These are phyloP conservation scores for Amphiprion percula DNA, from an alignment of 2,113 vertebrate species.

Conservation along the genomic window DNA sequence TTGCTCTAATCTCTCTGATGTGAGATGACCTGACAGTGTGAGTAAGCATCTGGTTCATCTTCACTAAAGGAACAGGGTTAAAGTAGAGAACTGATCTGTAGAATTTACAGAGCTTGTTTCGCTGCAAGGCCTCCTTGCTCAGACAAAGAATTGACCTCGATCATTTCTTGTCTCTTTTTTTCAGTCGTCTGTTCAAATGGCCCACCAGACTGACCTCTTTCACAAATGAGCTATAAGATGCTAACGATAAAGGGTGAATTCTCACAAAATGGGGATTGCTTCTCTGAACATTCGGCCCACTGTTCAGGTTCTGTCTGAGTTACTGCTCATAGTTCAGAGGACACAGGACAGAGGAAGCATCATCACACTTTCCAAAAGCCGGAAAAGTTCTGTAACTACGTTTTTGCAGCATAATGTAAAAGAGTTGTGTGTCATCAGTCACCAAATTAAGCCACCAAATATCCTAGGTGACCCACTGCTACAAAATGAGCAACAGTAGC, in stretches of 20 bases:
- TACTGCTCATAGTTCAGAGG: not conserved
- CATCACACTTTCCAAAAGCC: not conserved
- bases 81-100: not conserved
- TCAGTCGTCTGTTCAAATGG: too few species aligned
- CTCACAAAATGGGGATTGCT: too few species aligned
- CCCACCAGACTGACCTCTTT: too few species aligned
- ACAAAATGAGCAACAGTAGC: not conserved
- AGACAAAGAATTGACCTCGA: too few species aligned
- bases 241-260: too few species aligned
- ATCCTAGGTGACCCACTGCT: conserved; percentile 9
- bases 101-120: not conserved
- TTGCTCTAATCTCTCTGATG: not conserved
- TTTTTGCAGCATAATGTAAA: not conserved
- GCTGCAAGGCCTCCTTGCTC: too few species aligned
- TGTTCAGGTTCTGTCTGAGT: not conserved
- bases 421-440: not conserved
- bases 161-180: too few species aligned
- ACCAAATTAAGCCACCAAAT: conserved; percentile 3
- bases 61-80: conserved; percentile 20
- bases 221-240: too few species aligned
- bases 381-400: not conserved
- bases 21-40: not conserved
- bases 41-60: conserved; percentile 1
- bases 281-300: not conserved
- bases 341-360: not conserved